Evolutionary conservation across 2,888 invertebrate genomes (phyloP).

Genomic region (Tolmerus cingulatus): DNA sequence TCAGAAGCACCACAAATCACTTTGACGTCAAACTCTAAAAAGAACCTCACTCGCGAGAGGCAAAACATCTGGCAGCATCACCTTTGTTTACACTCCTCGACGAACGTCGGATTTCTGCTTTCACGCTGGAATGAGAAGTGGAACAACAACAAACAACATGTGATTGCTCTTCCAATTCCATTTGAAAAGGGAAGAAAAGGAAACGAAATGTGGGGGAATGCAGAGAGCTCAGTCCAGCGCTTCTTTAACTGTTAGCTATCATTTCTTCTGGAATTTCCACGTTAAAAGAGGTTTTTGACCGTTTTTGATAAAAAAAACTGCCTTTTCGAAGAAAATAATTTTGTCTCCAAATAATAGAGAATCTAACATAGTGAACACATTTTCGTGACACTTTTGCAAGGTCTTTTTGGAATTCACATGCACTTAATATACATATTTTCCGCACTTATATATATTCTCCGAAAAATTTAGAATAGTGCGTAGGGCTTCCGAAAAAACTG

Average conservation of each 20-base stretch:
- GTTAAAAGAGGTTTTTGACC: background rate
- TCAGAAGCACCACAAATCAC: too few relatives aligned
- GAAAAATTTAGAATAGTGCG: too few relatives aligned
- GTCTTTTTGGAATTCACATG: too few relatives aligned
- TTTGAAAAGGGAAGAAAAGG: background rate
- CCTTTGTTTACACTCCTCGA: background rate
- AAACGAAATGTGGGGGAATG: background rate
- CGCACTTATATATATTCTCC: too few relatives aligned
- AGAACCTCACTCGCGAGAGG: background rate
- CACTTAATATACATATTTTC: too few relatives aligned
- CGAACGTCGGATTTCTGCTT: background rate
- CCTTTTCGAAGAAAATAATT: background rate
- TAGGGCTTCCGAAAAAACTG: too few relatives aligned
- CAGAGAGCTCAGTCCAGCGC: background rate
- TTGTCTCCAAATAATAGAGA: too few relatives aligned
- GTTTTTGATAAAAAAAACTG: background rate
- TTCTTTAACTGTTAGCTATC: background rate
- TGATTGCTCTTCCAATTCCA: background rate
- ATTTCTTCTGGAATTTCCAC: background rate
- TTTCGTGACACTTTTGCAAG: too few relatives aligned
- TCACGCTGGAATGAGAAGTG: background rate
- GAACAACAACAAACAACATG: background rate
- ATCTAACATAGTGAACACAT: too few relatives aligned
- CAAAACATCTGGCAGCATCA: background rate
- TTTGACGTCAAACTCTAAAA: background rate